These are phyloP conservation scores for Melinaea menophilus DNA, from an alignment of 2,888 invertebrate species.

Conservation along the genomic window DNA sequence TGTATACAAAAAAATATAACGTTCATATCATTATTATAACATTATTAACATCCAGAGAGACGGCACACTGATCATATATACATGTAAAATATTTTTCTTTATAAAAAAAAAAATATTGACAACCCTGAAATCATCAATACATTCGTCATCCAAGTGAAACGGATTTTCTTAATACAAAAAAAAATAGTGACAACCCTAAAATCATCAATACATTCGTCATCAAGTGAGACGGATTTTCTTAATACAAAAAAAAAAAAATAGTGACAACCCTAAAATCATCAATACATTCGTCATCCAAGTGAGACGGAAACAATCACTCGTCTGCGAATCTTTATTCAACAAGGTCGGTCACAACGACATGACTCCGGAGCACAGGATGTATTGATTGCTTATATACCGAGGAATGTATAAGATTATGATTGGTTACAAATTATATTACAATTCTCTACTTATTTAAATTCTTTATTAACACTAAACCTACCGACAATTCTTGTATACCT, in stretches of 20 bases:
- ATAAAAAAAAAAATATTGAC: not conserved
- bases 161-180: slow-evolving; percentile 2
- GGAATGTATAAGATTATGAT: not conserved
- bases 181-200: not conserved
- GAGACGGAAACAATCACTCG: slow-evolving; percentile 19
- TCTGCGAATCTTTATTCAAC: slow-evolving; percentile 22
- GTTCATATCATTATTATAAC: not conserved
- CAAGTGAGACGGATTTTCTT: slow-evolving; percentile 12
- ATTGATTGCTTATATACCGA: not conserved
- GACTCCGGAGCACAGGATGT: not conserved
- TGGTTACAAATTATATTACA: too few species aligned
- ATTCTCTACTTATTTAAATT: too few species aligned
- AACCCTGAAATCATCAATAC: slow-evolving; percentile 5
- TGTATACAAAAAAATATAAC: slow-evolving; percentile 1
- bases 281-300: slow-evolving; percentile 1
- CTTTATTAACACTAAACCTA: too few species aligned
- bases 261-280: slow-evolving; percentile 2
- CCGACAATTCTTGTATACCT: too few species aligned
- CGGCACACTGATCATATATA: not conserved
- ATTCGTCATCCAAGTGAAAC: slow-evolving; percentile 9
- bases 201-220: not conserved
- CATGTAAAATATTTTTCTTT: not conserved
- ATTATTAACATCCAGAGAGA: not conserved
- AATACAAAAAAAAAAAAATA: not conserved
- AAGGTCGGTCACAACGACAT: slow-evolving; percentile 16